Percentiles rank a stretch among this genome's conserved stretches.
Evolutionary conservation across 2,888 invertebrate species (phyloP).

Genomic region (Apomyelois bistriatella): DNA sequence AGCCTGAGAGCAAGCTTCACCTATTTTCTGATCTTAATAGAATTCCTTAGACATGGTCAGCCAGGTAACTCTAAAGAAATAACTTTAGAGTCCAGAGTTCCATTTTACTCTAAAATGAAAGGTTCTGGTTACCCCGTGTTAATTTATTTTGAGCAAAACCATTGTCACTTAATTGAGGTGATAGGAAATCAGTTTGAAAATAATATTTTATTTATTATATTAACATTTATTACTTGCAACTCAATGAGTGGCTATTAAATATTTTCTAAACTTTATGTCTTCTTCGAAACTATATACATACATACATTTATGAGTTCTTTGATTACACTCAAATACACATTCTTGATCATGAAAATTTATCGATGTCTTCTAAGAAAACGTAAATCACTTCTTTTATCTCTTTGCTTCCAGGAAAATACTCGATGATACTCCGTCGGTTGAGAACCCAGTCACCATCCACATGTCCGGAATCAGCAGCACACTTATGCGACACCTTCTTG

Average conservation of each 20-base stretch:
- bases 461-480: constrained; percentile 90
- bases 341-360: not conserved
- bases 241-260: not conserved
- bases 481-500: constrained; percentile 89
- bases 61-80: too few species aligned
- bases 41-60: too few species aligned
- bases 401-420: constrained; percentile 80
- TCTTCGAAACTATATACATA: not conserved
- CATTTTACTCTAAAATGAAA: too few species aligned
- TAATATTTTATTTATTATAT: too few species aligned
- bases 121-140: too few species aligned
- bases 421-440: constrained; percentile 84
- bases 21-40: too few species aligned
- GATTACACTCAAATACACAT: not conserved
- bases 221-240: too few species aligned
- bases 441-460: constrained; percentile 88
- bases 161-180: too few species aligned
- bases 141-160: too few species aligned
- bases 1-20: too few species aligned
- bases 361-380: constrained; percentile 2
- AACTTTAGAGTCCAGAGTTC: too few species aligned
- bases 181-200: too few species aligned
- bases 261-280: not conserved
- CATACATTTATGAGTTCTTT: not conserved
- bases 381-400: constrained; percentile 18